Conservation (phyloP, 1,140 invertebrate species). For the Aphis gossypii region DNA sequence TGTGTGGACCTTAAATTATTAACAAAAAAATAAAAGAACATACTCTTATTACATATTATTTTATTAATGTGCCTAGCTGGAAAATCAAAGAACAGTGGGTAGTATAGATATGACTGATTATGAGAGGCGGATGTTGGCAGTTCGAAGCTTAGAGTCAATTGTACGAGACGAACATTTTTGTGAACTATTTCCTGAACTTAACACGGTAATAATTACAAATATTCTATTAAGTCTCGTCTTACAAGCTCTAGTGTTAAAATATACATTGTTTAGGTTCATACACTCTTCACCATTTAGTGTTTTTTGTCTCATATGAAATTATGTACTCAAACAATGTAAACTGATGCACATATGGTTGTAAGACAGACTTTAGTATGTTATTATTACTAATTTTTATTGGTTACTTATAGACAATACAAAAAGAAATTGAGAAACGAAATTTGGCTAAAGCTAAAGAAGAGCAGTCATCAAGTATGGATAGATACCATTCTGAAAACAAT, state of each 20-base stretch:
- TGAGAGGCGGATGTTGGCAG: constrained; percentile 86
- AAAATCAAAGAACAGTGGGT: constrained; percentile 93
- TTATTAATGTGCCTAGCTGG: constrained; percentile 70
- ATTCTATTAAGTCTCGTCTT: not conserved
- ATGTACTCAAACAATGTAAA: not conserved
- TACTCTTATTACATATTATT: constrained; percentile 58
- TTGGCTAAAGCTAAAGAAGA: constrained; percentile 44
- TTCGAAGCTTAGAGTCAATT: constrained; percentile 89
- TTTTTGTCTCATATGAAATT: not conserved
- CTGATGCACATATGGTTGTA: not conserved
- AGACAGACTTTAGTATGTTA: not conserved
- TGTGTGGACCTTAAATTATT: not conserved
- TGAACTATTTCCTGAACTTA: constrained; percentile 87
- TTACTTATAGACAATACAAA: constrained; percentile 8
- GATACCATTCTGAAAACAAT: constrained; percentile 61
- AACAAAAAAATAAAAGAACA: not conserved
- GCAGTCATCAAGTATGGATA: constrained; percentile 62
- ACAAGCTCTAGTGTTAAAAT: not conserved
- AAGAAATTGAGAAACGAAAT: constrained; percentile 44
- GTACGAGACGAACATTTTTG: constrained; percentile 88
- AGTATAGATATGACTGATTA: constrained; percentile 90
- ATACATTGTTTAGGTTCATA: too few relatives aligned
- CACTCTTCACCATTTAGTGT: not conserved
- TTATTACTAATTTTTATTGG: not conserved
- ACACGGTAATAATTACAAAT: constrained; percentile 64